Percentiles rank a stretch among this genome's conserved stretches.
phyloP scores from a whole-genome alignment of 2,888 invertebrate species.

The Pachydiplax longipennis region DNA sequence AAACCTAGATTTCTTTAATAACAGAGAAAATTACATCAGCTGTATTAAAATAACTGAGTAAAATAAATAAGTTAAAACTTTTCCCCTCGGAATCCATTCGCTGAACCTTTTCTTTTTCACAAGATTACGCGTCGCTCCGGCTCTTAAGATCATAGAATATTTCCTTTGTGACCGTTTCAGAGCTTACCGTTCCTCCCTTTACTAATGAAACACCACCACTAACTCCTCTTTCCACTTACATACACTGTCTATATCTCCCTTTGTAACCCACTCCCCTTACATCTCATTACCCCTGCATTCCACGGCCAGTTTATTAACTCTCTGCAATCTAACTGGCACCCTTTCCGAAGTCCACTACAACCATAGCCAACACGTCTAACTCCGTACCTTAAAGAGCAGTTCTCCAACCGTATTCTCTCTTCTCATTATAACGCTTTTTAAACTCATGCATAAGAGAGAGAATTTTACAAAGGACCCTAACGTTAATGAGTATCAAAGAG shows the following conservation, averaged over 20 bases:
- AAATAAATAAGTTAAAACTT: too few relatives aligned
- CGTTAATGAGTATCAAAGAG: neutral
- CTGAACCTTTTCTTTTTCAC: too few relatives aligned
- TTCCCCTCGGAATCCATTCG: too few relatives aligned
- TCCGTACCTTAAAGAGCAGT: neutral
- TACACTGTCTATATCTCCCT: neutral
- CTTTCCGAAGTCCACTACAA: neutral
- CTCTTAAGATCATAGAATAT: too few relatives aligned
- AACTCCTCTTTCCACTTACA: neutral
- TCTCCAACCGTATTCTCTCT: neutral
- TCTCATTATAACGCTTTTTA: neutral
- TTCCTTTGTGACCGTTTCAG: too few relatives aligned
- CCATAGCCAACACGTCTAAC: neutral
- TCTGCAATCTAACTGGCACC: neutral
- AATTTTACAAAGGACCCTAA: neutral
- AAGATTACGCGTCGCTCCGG: too few relatives aligned
- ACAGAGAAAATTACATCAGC: too few relatives aligned
- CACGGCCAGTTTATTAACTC: neutral
- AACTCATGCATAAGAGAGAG: neutral
- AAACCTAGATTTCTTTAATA: too few relatives aligned
- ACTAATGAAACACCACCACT: too few relatives aligned
- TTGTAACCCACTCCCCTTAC: neutral
- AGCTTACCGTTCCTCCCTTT: too few relatives aligned
- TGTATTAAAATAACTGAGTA: too few relatives aligned
- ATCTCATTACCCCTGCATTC: neutral